Conservation (phyloP, 2,113 vertebrate species). For the Xenus cinereus region DNA sequence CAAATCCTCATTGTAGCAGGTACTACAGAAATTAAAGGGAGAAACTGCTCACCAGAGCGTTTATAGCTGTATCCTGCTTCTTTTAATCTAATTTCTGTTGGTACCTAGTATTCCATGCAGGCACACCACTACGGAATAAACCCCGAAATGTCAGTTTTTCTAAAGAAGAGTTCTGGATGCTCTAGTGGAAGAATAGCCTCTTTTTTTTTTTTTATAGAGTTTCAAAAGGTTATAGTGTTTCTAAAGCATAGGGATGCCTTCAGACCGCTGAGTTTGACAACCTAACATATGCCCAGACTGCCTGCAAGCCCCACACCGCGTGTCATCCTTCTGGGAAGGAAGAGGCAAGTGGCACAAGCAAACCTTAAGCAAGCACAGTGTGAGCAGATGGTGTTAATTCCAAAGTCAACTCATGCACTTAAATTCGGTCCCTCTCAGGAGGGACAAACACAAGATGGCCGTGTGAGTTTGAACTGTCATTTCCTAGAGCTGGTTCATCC, state of each 20-base stretch:
- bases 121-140: not conserved
- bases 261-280: not conserved
- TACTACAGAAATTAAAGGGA: not conserved
- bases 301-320: not conserved
- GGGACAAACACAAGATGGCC: not conserved
- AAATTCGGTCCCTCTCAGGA: conserved; percentile 2
- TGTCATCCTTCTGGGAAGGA: not conserved
- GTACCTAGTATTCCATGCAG: conserved; percentile 2
- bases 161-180: not conserved
- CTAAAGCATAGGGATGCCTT: not conserved
- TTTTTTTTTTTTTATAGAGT: not conserved
- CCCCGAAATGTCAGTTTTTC: not conserved
- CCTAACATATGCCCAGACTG: not conserved
- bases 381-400: conserved; percentile 43
- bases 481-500: not conserved
- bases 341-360: not conserved
- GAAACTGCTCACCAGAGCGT: not conserved
- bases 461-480: not conserved
- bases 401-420: conserved; percentile 5
- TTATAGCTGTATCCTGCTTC: not conserved
- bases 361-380: not conserved
- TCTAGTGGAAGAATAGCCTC: not conserved
- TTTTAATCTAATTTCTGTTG: not conserved
- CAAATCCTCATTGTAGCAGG: not conserved
- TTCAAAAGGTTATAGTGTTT: not conserved